Base-by-base conservation (phyloP, 2,888 invertebrate genomes). In the Apeira syringaria region DNA sequence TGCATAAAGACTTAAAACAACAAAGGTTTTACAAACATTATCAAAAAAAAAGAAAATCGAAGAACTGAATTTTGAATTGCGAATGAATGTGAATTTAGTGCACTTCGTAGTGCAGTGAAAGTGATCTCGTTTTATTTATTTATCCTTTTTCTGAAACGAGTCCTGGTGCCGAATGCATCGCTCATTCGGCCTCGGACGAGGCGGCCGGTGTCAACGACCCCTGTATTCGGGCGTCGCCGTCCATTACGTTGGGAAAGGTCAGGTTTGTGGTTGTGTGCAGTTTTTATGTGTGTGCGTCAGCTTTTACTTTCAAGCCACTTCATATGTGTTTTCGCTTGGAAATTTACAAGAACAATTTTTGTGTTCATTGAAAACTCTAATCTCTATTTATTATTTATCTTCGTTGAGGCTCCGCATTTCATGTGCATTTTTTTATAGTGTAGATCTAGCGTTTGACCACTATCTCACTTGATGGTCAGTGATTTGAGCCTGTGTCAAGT, bases 231-330 rank as follows among this genome's bases (percentile, higher is more conserved):
- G 73, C 78, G 76, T 65, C 74, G 68, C 64, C 74, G 74, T 65
- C 73, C 73, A 79, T 78, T 76, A 64, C 64, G 76, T 87, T 88
- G 85, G 66, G 84, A 79, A 87, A 88, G 88, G 88, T 88, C 87
- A 88, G 81, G 76, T 68, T 61, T 76, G 74, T 72, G 62, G 68
- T 64, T 61, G 66, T 59, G 51, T 51, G 50, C 41, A 53, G 53
- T 63, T 69, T 63, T 67, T 45, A 59, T 68, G 62, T 70, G 68
- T 66, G 64, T 42, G 64, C 51, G 64, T 53, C 40, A 47, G 76
- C 80, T 86, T 82, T 86, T 85, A 85, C 86, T 87, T 86, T 86
- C 82, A 69, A 59, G 66, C 26, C 32, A 32, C 42, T 29, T 65
- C 68, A 56, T 60, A 57, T 60, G 36, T 27, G 49, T 55, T 48